These are phyloP conservation scores for Drosophila kohkoa DNA, from an alignment of 1,140 invertebrate species.

Conservation along the genomic window DNA sequence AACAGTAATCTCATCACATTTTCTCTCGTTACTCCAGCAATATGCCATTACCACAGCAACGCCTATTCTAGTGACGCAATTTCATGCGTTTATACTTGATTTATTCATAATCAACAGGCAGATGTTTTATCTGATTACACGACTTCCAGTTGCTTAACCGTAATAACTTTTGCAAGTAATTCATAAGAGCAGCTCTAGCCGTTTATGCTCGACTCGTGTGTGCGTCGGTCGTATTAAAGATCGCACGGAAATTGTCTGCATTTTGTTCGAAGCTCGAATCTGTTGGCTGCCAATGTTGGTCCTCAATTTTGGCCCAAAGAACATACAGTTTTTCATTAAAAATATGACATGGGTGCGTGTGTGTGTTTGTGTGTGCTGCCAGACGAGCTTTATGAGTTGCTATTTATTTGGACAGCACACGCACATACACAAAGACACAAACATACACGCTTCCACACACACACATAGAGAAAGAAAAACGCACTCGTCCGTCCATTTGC, in stretches of 20 bases:
- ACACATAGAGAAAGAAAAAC: neutral
- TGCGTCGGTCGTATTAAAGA: slow-evolving; percentile 28
- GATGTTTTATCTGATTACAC: slow-evolving; percentile 20
- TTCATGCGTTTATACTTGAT: slow-evolving; percentile 1
- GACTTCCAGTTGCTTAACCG: slow-evolving; percentile 29
- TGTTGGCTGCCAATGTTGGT: slow-evolving; percentile 12
- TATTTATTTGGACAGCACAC: slow-evolving; percentile 68
- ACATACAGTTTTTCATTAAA: slow-evolving; percentile 48
- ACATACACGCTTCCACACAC: neutral
- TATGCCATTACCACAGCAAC: neutral
- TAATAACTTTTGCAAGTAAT: slow-evolving; percentile 36
- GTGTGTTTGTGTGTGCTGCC: slow-evolving; percentile 21
- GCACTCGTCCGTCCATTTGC: slow-evolving; percentile 52
- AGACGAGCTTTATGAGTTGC: slow-evolving; percentile 63
- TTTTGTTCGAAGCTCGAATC: neutral
- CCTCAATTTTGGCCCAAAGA: slow-evolving; percentile 37
- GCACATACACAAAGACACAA: slow-evolving; percentile 13
- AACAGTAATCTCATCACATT: neutral
- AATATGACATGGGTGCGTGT: slow-evolving; percentile 44
- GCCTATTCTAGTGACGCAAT: no score
- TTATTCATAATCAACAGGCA: slow-evolving; percentile 21
- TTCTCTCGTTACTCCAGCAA: neutral
- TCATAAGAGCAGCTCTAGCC: slow-evolving; percentile 24
- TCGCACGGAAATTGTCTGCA: slow-evolving; percentile 21
- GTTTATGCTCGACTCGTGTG: slow-evolving; percentile 18